These are phyloP conservation scores for Blomia tropicalis DNA, from an alignment of 2,888 invertebrate species.

Conservation along the genomic window DNA sequence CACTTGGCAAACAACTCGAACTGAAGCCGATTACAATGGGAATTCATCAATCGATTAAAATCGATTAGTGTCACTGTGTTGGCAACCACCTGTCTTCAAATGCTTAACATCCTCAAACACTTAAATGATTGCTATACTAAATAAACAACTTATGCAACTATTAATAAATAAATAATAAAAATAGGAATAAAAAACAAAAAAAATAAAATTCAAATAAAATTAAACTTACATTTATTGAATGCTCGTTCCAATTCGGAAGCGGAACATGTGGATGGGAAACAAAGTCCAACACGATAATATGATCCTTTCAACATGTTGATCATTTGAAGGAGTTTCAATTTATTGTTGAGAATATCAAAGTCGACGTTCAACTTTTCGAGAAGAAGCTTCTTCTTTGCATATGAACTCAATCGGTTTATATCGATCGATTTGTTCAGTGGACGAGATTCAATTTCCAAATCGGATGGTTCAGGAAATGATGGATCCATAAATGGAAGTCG, in stretches of 20 bases:
- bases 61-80: too few relatives aligned
- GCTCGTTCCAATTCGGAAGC: slow-evolving; percentile 17
- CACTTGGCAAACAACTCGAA: not conserved
- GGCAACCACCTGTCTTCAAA: too few relatives aligned
- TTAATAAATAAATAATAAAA: too few relatives aligned
- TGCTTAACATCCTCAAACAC: too few relatives aligned
- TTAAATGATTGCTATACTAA: too few relatives aligned
- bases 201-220: too few relatives aligned
- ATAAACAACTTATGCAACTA: too few relatives aligned
- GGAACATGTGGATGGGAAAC: slow-evolving; percentile 24
- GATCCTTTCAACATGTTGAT: slow-evolving; percentile 16
- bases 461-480: not conserved
- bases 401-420: not conserved
- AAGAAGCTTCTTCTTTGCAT: not conserved
- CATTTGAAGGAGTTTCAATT: slow-evolving; percentile 12
- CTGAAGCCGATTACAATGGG: not conserved
- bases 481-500: slow-evolving; percentile 5
- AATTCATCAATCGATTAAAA: not conserved
- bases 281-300: slow-evolving; percentile 22
- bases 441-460: not conserved
- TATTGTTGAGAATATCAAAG: slow-evolving; percentile 2
- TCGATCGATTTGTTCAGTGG: slow-evolving; percentile 1
- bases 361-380: not conserved
- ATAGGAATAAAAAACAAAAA: too few relatives aligned
- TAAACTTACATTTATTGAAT: slow-evolving; percentile 11